A percentile compares a stretch with the other conserved stretches of the same genome.
Conservation (phyloP, 2,797 vertebrate genomes). For the Lutra lutra region DNA sequence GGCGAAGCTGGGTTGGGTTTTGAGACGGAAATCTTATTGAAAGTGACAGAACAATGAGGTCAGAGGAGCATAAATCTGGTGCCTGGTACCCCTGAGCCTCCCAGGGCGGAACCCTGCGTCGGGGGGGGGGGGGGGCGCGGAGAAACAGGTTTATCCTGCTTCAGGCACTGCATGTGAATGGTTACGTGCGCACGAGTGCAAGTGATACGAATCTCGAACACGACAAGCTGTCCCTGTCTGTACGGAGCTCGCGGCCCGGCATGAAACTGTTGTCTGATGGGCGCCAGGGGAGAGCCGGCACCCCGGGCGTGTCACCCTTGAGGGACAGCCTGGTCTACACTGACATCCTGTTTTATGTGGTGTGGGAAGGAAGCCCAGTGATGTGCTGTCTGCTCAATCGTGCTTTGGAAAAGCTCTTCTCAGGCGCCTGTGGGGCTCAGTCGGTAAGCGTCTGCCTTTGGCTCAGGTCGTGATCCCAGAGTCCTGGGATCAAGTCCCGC, state of each 20-base stretch:
- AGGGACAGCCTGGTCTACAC: background rate
- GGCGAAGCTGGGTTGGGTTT: background rate
- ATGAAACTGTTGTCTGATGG: background rate
- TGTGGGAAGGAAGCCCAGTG: background rate
- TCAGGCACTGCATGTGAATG: background rate
- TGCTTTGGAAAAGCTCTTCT: background rate
- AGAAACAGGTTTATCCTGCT: background rate
- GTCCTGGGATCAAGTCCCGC: background rate
- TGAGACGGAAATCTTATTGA: background rate
- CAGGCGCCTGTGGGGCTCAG: background rate
- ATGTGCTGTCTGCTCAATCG: too few species aligned
- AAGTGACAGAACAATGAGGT: background rate
- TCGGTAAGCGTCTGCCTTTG: fast-evolving
- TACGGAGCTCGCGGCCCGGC: background rate
- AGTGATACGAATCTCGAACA: background rate
- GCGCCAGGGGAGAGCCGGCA: too few species aligned
- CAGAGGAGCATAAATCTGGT: background rate
- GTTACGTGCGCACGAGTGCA: background rate
- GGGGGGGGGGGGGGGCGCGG: too few species aligned
- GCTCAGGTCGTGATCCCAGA: background rate
- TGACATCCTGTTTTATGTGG: background rate
- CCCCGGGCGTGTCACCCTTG: too few species aligned
- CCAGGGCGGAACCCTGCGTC: background rate
- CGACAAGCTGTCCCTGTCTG: background rate
- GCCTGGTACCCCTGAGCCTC: background rate